Evolutionary conservation across 2,888 invertebrate genomes (phyloP), one percentile per base, ranked within the genome.

Genomic region (Tetanocera ferruginea): DNA sequence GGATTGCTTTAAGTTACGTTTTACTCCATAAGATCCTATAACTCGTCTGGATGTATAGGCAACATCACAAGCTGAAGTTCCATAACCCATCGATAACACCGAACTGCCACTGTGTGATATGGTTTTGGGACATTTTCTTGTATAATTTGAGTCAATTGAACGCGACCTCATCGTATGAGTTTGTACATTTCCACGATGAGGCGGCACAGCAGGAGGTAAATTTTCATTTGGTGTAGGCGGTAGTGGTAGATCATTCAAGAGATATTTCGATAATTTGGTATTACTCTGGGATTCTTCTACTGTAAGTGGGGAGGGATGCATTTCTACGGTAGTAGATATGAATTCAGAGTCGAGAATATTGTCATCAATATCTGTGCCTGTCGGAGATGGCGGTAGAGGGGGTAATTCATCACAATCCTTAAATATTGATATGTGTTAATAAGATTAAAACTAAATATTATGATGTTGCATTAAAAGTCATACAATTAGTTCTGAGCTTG

Each of bases 131-230:
- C 92, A 91, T 83, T 92, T 91, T 86, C 92, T 92, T 81, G 92
- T 93, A 86, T 94, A 95, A 81, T 94, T 94, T 3, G 94, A 94
- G 87, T 96, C 96, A 94, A 96, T 96, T 8, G 96, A 96, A 85
- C 96, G 92, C 82, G 96, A 95, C 89, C 95, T 96, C 80, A 96
- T 91, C 81, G 95, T 95, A 86, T 93, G 75, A 23, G 25, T 19
- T 6, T 67, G 67, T 37, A 25, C 37, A 37, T 17, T 52, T 19
- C 92, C 92, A 52, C 93, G 92, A 86, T 95, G 95, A 78, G 94
- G 95, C 57, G 95, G 95, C 82, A 95, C 94, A 78, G 92, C 93
- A 28, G 94, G 94, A 71, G 94, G 93, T 76, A 81, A 76, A 69
- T 83, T 85, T 77, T 87, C 86, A 66, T 78, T 69, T n/a, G 87